These are phyloP conservation scores for Spinus pinus DNA, from an alignment of 2,797 vertebrate species.

Conservation along the genomic window DNA sequence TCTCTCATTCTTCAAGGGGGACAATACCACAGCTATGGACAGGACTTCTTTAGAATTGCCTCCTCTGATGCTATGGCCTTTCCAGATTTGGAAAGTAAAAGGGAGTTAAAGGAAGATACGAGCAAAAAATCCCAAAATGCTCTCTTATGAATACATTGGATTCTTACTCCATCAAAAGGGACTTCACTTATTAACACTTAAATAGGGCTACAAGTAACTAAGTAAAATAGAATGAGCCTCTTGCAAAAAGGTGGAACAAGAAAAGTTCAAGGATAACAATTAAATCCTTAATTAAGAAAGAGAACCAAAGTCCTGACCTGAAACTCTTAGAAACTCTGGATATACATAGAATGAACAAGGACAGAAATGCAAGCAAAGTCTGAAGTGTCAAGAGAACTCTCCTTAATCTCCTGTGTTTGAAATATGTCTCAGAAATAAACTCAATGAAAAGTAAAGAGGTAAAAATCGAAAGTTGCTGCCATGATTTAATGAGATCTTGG, in stretches of 20 bases:
- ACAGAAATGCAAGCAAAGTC: neutral
- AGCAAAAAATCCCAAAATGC: neutral
- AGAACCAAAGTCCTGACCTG: neutral
- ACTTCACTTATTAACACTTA: neutral
- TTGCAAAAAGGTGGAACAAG: neutral
- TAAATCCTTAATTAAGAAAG: neutral
- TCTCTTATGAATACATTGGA: neutral
- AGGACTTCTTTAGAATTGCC: neutral
- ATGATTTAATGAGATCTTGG: neutral
- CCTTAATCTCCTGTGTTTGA: neutral
- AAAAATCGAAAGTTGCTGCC: neutral
- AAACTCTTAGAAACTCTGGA: neutral
- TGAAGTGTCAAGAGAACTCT: neutral
- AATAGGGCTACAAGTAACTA: neutral
- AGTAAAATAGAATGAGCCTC: neutral
- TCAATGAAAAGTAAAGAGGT: neutral
- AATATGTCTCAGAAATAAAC: neutral
- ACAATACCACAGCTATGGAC: neutral
- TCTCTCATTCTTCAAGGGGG: neutral
- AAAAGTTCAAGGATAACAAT: neutral
- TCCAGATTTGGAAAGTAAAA: neutral
- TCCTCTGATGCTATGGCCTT: neutral
- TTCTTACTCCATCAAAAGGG: neutral
- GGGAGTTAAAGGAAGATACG: neutral
- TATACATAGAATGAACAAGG: neutral